phyloP scores from a whole-genome alignment of 2,113 vertebrate genomes.

The Actenoides lindsayi region DNA sequence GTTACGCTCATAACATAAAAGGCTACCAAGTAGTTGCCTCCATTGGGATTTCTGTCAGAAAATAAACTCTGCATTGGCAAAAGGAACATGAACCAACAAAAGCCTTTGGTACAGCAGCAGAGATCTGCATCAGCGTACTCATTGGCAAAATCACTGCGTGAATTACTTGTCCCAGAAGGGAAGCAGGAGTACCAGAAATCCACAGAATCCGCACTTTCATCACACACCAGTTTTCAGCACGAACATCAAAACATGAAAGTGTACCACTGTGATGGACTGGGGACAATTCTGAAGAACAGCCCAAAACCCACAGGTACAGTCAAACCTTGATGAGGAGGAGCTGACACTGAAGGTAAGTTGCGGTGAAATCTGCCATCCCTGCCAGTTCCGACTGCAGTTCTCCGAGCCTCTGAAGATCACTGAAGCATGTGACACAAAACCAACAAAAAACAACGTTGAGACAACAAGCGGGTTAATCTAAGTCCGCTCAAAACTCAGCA shows the following conservation, averaged over 20 bases:
- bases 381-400: conserved; percentile 94
- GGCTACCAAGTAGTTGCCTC: background rate
- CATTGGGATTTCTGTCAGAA: background rate
- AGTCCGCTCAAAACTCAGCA: background rate
- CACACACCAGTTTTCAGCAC: background rate
- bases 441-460: background rate
- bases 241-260: background rate
- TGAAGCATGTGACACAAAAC: conserved; percentile 27
- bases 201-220: background rate
- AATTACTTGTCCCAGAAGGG: background rate
- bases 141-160: background rate
- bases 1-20: background rate
- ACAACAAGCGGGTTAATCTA: background rate
- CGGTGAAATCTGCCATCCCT: conserved; percentile 94
- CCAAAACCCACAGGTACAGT: background rate
- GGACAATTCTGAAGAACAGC: background rate
- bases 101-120: background rate
- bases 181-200: background rate
- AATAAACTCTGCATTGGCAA: background rate
- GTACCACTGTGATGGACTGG: background rate
- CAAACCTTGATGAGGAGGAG: conserved; percentile 93
- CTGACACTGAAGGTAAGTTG: conserved; percentile 93
- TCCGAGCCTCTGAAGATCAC: conserved; percentile 92
- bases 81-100: accelerated
- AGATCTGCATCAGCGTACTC: background rate